Base-by-base conservation (phyloP, 2,113 vertebrate species). In the Cricetomys ansorgei region DNA sequence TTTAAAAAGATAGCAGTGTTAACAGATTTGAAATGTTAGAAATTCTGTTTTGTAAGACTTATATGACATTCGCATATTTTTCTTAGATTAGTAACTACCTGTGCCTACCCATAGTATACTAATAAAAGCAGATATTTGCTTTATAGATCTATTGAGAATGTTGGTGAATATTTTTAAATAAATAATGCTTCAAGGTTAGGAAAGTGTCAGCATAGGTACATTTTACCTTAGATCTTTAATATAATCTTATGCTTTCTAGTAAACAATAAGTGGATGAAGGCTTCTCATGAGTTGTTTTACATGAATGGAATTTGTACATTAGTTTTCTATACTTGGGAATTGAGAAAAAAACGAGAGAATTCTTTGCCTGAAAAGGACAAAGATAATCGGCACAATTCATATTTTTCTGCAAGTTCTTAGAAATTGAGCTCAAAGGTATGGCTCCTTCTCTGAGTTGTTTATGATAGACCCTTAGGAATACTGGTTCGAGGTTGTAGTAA, bases 241-340 rank as follows among this genome's bases (percentile, higher is more conserved):
- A 70, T 73, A 53, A 0, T 92, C 17, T 92, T 95, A 69, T 95
- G 11, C 29, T 91, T n/a, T 15, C n/a, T 86, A 93, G 21, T 72
- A 40, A 72, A 70, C 69, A 70, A 19, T 72, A 89, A 90, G 17
- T 57, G 29, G 67, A 67, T 75, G 10, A 96, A 88, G 75, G 95
- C n/a, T 95, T 93, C 72, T 97, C 92, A 67, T 94, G 95, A 92
- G 96, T 97, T 93, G 76, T 96, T 97, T 96, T 86, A 84, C 72
- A 75, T 59, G 75, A 95, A 0, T 97, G 93, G 87, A 93, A 96
- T 96, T 96, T 96, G 67, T 93, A 70, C 75, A 72, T 96, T 92
- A 73, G 55, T 87, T 92, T 96, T 94, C 76, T 94, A 55, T 34
- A 84, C 88, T 89, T 95, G 57, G 45, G 59, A 96, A 31, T 86